Evolutionary conservation across 2,113 vertebrate genomes (phyloP).

Genomic region (Oncorhynchus clarkii): DNA sequence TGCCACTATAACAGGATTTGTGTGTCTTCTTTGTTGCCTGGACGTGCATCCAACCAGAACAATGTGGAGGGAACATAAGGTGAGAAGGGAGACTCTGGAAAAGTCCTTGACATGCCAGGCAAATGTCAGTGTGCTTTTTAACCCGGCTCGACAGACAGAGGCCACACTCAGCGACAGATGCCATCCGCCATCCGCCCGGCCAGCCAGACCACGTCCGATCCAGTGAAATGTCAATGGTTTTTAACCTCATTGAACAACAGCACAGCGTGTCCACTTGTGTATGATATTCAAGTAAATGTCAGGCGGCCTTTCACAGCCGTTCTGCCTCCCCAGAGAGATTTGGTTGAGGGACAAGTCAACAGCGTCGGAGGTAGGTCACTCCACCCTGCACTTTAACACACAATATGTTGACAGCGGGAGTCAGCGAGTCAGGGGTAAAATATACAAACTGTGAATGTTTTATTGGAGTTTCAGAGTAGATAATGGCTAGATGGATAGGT

Average conservation of each 20-base stretch:
- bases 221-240: constrained; percentile 44
- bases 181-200: neutral
- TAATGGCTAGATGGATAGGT: no score
- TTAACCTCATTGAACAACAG: constrained; percentile 44
- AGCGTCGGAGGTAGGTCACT: constrained; percentile 14
- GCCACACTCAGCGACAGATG: constrained; percentile 16
- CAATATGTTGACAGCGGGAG: neutral
- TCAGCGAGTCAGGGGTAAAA: neutral
- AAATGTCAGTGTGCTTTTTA: constrained; percentile 41
- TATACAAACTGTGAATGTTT: neutral
- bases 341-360: neutral
- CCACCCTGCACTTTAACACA: neutral
- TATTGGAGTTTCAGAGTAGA: neutral
- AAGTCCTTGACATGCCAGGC: constrained; percentile 25
- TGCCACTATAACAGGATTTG: neutral
- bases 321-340: constrained; percentile 18
- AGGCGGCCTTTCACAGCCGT: constrained; percentile 27
- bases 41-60: neutral
- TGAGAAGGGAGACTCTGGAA: neutral
- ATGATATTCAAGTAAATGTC: constrained; percentile 45
- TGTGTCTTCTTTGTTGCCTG: neutral
- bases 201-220: neutral
- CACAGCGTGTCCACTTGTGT: constrained; percentile 16
- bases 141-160: constrained; percentile 17
- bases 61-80: neutral